Conservation (phyloP, 2,797 vertebrate genomes). For the Anisognathus igniventris region DNA sequence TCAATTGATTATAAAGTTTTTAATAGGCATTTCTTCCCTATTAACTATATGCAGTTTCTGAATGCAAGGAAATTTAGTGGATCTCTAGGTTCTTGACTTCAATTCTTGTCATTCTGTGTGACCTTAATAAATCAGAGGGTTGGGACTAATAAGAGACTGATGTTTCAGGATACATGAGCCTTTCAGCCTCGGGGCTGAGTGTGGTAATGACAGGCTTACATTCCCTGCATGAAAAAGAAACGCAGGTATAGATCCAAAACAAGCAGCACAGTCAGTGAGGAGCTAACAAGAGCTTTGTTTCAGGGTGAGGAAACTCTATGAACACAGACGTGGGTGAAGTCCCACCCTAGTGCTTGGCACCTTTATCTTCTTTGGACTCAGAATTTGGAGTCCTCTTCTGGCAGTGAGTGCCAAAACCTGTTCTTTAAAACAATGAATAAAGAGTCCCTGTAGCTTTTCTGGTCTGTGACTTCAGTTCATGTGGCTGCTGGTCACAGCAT, state of each 20-base stretch:
- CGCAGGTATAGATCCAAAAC: neutral
- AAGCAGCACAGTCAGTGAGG: neutral
- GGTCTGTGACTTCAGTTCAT: slow-evolving; percentile 23
- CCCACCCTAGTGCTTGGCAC: neutral
- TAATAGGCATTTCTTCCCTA: neutral
- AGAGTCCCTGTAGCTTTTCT: slow-evolving; percentile 4
- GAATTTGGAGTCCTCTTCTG: neutral
- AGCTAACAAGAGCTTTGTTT: neutral
- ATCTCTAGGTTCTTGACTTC: neutral
- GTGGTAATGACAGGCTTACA: neutral
- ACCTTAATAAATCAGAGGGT: neutral
- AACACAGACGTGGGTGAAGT: neutral
- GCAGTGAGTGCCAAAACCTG: neutral
- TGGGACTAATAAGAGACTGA: neutral
- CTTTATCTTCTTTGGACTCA: neutral
- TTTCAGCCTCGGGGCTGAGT: neutral
- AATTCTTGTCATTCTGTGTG: neutral
- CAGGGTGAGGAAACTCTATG: neutral
- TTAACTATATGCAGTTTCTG: neutral
- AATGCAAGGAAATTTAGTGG: neutral
- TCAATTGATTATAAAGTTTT: neutral
- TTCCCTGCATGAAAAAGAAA: neutral
- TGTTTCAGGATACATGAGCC: neutral
- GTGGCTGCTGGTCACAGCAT: slow-evolving; percentile 17
- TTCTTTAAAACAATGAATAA: slow-evolving; percentile 43